Evolutionary conservation across 2,113 vertebrate genomes (phyloP).

Genomic region (Chloroceryle aenea): DNA sequence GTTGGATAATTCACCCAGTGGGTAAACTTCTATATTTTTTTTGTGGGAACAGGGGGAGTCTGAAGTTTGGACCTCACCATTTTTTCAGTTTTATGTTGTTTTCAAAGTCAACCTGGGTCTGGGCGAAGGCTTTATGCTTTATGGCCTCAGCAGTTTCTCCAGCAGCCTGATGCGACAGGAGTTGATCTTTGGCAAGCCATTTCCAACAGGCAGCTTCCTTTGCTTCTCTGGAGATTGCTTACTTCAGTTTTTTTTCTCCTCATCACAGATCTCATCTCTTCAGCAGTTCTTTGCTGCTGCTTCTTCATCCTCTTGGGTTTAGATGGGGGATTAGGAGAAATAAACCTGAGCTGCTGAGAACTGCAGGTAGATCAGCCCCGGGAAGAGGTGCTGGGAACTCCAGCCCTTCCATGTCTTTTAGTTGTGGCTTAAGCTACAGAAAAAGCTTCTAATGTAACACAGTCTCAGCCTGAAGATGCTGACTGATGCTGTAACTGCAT

Average conservation of each 20-base stretch:
- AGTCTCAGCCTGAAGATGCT: not conserved
- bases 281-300: not conserved
- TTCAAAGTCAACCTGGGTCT: not conserved
- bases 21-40: not conserved
- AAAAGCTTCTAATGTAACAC: not conserved
- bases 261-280: not conserved
- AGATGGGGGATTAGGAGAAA: not conserved
- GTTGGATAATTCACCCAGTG: not conserved
- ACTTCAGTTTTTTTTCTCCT: not conserved
- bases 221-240: not conserved
- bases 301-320: not conserved
- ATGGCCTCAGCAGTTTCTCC: not conserved
- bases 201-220: not conserved
- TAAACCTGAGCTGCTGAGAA: not conserved
- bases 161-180: rapidly evolving
- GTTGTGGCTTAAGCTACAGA: not conserved
- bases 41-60: no score
- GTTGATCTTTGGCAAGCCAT: not conserved
- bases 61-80: rapidly evolving
- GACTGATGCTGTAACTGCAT: not conserved
- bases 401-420: not conserved
- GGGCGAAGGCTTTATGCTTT: not conserved
- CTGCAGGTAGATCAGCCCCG: not conserved
- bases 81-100: not conserved
- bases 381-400: not conserved